These are phyloP conservation scores for Liposcelis brunnea DNA, from an alignment of 2,888 invertebrate species.

Conservation along the genomic window DNA sequence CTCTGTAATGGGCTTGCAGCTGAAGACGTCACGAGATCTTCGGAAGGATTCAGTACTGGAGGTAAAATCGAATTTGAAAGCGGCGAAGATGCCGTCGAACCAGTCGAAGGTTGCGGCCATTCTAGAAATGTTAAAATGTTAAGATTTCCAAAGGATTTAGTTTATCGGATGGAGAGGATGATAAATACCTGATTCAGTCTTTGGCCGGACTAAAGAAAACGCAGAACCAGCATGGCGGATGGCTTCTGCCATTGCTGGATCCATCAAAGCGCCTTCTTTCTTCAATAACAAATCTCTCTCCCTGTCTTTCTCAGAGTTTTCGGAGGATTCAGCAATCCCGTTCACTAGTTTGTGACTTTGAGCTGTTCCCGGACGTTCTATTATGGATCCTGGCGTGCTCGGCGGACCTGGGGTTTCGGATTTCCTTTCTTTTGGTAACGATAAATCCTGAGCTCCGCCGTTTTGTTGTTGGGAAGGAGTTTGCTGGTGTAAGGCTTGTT, in stretches of 20 bases:
- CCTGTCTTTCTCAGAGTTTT: conserved; percentile 32
- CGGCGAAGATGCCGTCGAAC: conserved; percentile 68
- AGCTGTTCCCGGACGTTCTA: conserved; percentile 4
- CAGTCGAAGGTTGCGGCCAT: conserved; percentile 2
- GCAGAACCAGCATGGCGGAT: conserved; percentile 64
- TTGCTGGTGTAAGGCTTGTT: conserved; percentile 39
- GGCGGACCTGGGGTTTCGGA: conserved; percentile 8
- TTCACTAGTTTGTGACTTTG: conserved; percentile 37
- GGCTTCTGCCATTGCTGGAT: conserved; percentile 41
- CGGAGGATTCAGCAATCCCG: conserved; percentile 26
- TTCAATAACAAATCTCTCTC: conserved; percentile 18
- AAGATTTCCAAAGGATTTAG: neutral
- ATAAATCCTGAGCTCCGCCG: conserved; percentile 55
- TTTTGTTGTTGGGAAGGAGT: conserved; percentile 22
- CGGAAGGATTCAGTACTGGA: conserved; percentile 62
- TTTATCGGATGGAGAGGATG: too few relatives aligned
- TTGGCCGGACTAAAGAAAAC: conserved; percentile 74
- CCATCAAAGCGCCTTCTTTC: conserved; percentile 43
- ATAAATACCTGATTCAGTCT: conserved; percentile 55
- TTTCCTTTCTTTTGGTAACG: conserved; percentile 53
- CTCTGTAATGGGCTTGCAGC: conserved; percentile 88
- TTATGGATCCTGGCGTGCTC: neutral
- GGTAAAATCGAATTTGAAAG: conserved; percentile 72
- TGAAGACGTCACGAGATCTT: conserved; percentile 61
- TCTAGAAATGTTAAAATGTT: neutral